These are phyloP conservation scores for Muscidifurax raptorellus DNA, from an alignment of 1,140 invertebrate genomes.

Conservation along the genomic window DNA sequence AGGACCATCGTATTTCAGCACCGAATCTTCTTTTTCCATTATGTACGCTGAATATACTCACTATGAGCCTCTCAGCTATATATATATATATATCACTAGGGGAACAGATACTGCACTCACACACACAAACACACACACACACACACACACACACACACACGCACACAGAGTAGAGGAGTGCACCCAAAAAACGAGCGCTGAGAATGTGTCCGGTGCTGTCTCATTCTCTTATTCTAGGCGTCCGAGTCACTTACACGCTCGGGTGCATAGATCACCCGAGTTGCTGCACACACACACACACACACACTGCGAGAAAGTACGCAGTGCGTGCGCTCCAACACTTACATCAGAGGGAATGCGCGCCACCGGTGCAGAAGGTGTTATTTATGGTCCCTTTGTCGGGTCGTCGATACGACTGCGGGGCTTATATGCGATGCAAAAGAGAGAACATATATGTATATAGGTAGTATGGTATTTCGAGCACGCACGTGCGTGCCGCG, in stretches of 20 bases:
- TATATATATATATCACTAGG: slow-evolving; percentile 14
- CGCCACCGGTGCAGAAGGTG: slow-evolving; percentile 58
- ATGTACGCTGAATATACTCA: not conserved
- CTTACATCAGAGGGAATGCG: slow-evolving; percentile 43
- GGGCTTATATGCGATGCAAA: not conserved
- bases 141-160: too few species aligned
- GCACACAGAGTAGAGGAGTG: too few species aligned
- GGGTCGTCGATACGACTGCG: slow-evolving; percentile 63
- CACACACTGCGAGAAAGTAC: not conserved
- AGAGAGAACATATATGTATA: not conserved
- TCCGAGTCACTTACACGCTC: slow-evolving; percentile 45
- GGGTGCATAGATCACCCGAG: slow-evolving; percentile 49
- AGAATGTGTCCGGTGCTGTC: slow-evolving; percentile 10
- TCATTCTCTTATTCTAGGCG: not conserved
- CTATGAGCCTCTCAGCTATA: too few species aligned
- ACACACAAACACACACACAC: too few species aligned
- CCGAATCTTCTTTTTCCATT: slow-evolving; percentile 26
- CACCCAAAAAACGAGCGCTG: slow-evolving; percentile 19
- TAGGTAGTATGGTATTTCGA: not conserved
- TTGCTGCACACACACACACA: not conserved
- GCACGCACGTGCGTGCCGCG: not conserved
- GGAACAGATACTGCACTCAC: too few species aligned
- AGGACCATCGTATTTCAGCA: not conserved
- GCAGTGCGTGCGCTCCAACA: slow-evolving; percentile 33
- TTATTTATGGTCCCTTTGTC: slow-evolving; percentile 70